A percentile compares a stretch with the other conserved stretches of the same genome.
phyloP scores from a whole-genome alignment of 2,113 vertebrate species.

The Eulemur rufifrons region DNA sequence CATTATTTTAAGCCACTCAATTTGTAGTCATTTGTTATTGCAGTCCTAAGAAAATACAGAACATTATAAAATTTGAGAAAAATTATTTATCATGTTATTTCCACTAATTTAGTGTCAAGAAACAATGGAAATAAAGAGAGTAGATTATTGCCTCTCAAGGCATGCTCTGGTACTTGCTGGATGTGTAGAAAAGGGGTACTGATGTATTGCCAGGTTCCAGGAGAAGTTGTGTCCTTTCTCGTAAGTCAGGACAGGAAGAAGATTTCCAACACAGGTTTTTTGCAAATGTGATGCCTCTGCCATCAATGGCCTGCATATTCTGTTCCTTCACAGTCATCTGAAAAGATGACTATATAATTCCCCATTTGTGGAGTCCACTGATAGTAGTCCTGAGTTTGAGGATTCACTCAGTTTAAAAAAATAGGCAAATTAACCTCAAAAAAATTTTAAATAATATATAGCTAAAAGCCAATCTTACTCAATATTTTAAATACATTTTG shows the following conservation, averaged over 20 bases:
- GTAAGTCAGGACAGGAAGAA: background rate
- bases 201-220: background rate
- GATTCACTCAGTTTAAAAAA: background rate
- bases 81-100: background rate
- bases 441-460: too few relatives aligned
- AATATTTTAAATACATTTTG: background rate
- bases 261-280: background rate
- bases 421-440: background rate
- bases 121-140: background rate
- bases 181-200: background rate
- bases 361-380: too few relatives aligned
- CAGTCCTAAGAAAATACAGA: background rate
- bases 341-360: background rate
- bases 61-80: background rate
- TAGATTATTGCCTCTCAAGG: background rate
- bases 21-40: background rate
- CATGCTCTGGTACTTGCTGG: background rate
- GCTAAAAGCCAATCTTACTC: too few relatives aligned
- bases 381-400: background rate
- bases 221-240: background rate
- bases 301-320: accelerated
- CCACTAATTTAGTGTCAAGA: background rate
- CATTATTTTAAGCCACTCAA: background rate
- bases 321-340: background rate
- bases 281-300: background rate